Conservation (phyloP, 2,888 invertebrate genomes). For the Keiferia lycopersicella region DNA sequence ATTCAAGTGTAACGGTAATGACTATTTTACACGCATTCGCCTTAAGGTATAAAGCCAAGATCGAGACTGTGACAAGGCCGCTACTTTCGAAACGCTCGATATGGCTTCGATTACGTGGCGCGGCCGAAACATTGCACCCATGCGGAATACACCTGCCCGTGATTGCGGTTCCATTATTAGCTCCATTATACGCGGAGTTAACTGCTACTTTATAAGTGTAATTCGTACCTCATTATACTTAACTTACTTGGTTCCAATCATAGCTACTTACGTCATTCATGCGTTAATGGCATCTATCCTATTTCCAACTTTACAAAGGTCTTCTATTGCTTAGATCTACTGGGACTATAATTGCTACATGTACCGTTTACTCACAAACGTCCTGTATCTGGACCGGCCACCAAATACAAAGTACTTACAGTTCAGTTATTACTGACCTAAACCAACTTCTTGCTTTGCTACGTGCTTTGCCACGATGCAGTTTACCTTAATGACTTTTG, state of each 20-base stretch:
- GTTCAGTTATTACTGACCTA: too few relatives aligned
- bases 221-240: background rate
- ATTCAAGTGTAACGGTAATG: constrained; percentile 13
- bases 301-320: too few relatives aligned
- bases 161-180: constrained; percentile 13
- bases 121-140: constrained; percentile 28
- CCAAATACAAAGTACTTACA: too few relatives aligned
- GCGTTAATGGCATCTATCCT: too few relatives aligned
- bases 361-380: too few relatives aligned
- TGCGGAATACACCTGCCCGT: constrained; percentile 30
- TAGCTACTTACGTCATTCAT: too few relatives aligned
- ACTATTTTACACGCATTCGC: constrained; percentile 26
- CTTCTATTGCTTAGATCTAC: too few relatives aligned
- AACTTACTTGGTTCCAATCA: background rate
- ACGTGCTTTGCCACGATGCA: background rate
- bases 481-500: constrained; percentile 15
- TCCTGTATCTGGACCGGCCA: too few relatives aligned
- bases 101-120: constrained; percentile 28
- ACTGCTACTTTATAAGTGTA: too few relatives aligned
- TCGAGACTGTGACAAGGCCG: constrained; percentile 28
- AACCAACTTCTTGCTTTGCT: background rate
- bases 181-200: constrained; percentile 7
- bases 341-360: too few relatives aligned
- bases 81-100: constrained; percentile 30
- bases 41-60: constrained; percentile 27